phyloP scores from a whole-genome alignment of 1,140 invertebrate genomes.

The Charaxes varanes region DNA sequence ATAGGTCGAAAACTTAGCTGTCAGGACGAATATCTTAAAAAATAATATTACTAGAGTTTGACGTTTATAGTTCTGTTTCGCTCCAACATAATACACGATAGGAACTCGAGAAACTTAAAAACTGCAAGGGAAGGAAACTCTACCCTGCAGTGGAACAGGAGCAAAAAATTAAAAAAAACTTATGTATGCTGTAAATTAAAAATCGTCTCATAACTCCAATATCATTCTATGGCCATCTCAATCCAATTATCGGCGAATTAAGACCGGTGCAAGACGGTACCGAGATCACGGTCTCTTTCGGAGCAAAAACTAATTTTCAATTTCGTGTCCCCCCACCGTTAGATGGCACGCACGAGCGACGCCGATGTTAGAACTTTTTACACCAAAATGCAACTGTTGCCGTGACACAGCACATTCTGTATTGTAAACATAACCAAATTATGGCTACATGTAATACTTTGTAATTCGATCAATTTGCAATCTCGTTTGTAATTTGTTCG shows the following conservation, averaged over 20 bases:
- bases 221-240: conserved; percentile 34
- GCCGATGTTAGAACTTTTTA: conserved; percentile 46
- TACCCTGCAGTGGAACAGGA: no score
- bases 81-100: no score
- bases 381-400: conserved; percentile 52
- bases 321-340: conserved; percentile 62
- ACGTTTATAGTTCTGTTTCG: no score
- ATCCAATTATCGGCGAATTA: conserved; percentile 60
- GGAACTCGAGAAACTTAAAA: no score
- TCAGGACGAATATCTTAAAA: no score
- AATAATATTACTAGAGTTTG: no score
- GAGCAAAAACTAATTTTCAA: conserved; percentile 62
- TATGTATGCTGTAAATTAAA: conserved; percentile 21
- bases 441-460: conserved; percentile 44
- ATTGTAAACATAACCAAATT: conserved; percentile 65
- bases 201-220: conserved; percentile 16
- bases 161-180: no score
- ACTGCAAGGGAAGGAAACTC: no score
- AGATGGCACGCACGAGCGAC: conserved; percentile 51
- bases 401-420: conserved; percentile 52
- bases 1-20: no score
- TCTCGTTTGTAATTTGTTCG: conserved; percentile 48
- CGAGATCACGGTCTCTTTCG: conserved; percentile 32
- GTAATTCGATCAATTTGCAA: no score
- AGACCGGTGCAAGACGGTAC: conserved; percentile 39